These are phyloP conservation scores for Silurus meridionalis DNA, from an alignment of 2,113 vertebrate species.

Conservation along the genomic window DNA sequence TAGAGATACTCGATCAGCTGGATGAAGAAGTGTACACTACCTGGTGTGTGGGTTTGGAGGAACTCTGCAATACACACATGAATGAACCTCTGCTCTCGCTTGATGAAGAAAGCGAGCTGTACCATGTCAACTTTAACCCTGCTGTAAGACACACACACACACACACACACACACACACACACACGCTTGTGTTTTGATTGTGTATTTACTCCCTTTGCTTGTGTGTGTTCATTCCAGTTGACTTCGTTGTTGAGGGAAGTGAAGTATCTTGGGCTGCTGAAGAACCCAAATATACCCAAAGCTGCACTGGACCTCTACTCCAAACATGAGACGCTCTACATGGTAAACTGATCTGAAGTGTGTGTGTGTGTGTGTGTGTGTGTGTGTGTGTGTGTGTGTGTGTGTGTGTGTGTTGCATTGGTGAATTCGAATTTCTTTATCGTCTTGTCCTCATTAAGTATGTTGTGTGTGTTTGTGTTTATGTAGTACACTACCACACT, in stretches of 20 bases:
- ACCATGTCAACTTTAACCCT: conserved; percentile 72
- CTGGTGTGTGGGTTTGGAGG: conserved; percentile 67
- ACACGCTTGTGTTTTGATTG: background rate
- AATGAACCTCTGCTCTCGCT: conserved; percentile 64
- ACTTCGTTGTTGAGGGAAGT: conserved; percentile 71
- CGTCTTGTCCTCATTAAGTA: background rate
- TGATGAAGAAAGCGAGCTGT: conserved; percentile 59
- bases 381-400: background rate
- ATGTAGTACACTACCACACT: conserved; percentile 70
- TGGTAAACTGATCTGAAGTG: conserved; percentile 58
- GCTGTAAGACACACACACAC: conserved; percentile 62
- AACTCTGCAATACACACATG: conserved; percentile 68
- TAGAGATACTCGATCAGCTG: conserved; percentile 68
- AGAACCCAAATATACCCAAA: conserved; percentile 66
- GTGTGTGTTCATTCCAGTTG: conserved; percentile 60
- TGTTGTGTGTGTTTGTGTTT: conserved; percentile 25
- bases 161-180: background rate
- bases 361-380: conserved; percentile 15
- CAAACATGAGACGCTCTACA: conserved; percentile 68
- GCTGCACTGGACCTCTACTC: conserved; percentile 71
- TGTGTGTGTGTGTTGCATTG: background rate
- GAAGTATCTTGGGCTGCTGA: conserved; percentile 74
- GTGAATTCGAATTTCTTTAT: too few relatives aligned
- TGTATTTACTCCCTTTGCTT: background rate
- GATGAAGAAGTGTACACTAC: conserved; percentile 65